Percentiles rank a stretch among this genome's conserved stretches.
phyloP scores from a whole-genome alignment of 2,797 vertebrate species.

The Enteromius unitaeniatus region DNA sequence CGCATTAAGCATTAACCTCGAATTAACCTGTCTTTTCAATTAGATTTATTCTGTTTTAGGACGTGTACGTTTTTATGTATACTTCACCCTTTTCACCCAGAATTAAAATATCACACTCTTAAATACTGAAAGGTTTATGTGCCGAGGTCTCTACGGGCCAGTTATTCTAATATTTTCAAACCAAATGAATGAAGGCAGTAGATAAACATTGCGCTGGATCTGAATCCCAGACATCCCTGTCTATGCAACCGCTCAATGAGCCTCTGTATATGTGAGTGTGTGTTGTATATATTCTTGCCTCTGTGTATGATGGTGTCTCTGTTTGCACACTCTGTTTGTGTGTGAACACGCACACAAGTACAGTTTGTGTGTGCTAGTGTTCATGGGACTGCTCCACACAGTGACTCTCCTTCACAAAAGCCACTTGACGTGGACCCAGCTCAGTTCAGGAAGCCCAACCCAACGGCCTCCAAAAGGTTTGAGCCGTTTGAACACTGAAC shows the following conservation, averaged over 20 bases:
- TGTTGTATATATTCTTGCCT: constrained; percentile 36
- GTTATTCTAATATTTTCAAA: constrained; percentile 44
- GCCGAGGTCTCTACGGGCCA: constrained; percentile 5
- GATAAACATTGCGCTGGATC: constrained; percentile 46
- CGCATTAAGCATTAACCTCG: not conserved
- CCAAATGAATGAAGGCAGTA: constrained; percentile 45
- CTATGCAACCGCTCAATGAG: constrained; percentile 45
- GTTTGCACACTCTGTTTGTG: constrained; percentile 18
- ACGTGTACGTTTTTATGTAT: not conserved
- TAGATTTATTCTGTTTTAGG: not conserved
- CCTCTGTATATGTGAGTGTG: constrained; percentile 32
- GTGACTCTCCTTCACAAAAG: constrained; percentile 71
- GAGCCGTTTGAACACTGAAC: constrained; percentile 30
- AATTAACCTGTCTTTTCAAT: not conserved
- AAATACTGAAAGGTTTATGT: constrained; percentile 46
- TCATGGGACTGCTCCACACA: constrained; percentile 66
- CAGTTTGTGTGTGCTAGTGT: constrained; percentile 36
- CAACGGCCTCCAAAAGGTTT: constrained; percentile 57
- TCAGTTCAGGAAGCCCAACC: constrained; percentile 78
- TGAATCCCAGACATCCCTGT: constrained; percentile 41
- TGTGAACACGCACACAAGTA: constrained; percentile 27
- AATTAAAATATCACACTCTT: constrained; percentile 41
- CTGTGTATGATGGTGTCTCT: constrained; percentile 43
- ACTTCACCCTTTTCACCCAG: constrained; percentile 12
- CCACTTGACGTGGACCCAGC: constrained; percentile 66